Evolutionary conservation across 2,888 invertebrate genomes (phyloP).

Genomic region (Tenodera sinensis): DNA sequence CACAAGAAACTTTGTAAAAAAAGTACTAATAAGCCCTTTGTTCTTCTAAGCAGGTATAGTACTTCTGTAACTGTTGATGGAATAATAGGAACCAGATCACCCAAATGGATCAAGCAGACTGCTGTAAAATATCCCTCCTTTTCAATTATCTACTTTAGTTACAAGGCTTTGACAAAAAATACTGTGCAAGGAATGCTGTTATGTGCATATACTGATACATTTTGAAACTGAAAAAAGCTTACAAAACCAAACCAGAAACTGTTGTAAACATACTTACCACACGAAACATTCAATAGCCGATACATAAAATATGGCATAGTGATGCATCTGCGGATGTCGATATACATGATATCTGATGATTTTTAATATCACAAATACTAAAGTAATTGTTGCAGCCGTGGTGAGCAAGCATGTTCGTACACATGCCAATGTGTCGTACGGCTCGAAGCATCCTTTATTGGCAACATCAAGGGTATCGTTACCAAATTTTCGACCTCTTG

Average conservation of each 20-base stretch:
- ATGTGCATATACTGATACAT: not conserved
- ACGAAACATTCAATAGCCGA: conserved; percentile 48
- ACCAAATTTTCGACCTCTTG: conserved; percentile 39
- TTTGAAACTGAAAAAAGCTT: not conserved
- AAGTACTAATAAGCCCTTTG: no score
- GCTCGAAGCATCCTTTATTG: conserved; percentile 46
- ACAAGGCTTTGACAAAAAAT: not conserved
- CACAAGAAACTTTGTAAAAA: no score
- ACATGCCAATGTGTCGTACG: conserved; percentile 47
- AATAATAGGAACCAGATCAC: no score
- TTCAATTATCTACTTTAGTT: no score
- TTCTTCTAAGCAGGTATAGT: no score
- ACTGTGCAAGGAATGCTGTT: not conserved
- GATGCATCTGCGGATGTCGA: conserved; percentile 48
- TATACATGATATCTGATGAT: conserved; percentile 47
- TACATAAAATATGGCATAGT: conserved; percentile 50
- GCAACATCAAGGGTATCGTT: conserved; percentile 47
- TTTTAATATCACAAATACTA: conserved; percentile 42
- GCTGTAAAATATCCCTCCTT: no score
- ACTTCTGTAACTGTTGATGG: no score
- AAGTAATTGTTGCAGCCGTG: conserved; percentile 44
- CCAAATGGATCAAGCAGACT: no score
- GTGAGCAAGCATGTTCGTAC: conserved; percentile 47
- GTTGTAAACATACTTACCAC: conserved; percentile 41
- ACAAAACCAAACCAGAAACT: not conserved